Base-by-base conservation (phyloP, 1,140 invertebrate genomes). In the Temnothorax longispinosus region DNA sequence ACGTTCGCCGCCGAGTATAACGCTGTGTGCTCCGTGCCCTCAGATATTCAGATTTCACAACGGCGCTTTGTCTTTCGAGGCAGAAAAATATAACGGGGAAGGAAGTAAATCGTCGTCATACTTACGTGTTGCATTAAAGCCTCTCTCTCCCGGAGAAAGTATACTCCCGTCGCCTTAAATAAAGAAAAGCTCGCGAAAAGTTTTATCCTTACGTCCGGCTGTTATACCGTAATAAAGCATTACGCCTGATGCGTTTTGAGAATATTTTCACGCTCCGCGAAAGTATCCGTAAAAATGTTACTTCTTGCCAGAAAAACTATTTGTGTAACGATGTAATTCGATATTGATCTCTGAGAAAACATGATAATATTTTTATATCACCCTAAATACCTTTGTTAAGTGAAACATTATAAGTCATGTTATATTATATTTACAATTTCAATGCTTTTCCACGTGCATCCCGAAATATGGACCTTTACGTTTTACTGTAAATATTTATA, bases 1-100 rank as follows among this genome's bases (percentile, higher is more conserved):
- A 86, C 84, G 75, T 62, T 41, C 84, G 50, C 58, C 67, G 41
- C 15, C 74, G 75, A 80, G 67, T 58, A 62, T 13, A 71, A 60
- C 82, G 84, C 64, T 86, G 54, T 76, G 75, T 54, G 56, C 67
- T 88, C 32, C 56, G 84, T 74, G 75, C 64, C 87, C 62, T 75
- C 67, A 86, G 87, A 86, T 88, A 88, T 88, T 88, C 87, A 81
- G 87, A 88, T 88, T 88, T 86, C 82, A 77, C 72, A 74, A 65
- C 65, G 54, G 54, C 75, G 76, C 82, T 88, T 86, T 88, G 87
- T 86, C 87, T 75, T 75, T 67, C 86, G 78, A 75, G 60, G 65
- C 87, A 65, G 81, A 88, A 88, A 86, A 87, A 87, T 87, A 56
- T 87, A 75, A 87, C 71, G 64, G 67, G 38, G 47, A 41, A 27